These are phyloP conservation scores for Cichlasoma orientale DNA, from an alignment of 2,797 vertebrate species.

Conservation along the genomic window DNA sequence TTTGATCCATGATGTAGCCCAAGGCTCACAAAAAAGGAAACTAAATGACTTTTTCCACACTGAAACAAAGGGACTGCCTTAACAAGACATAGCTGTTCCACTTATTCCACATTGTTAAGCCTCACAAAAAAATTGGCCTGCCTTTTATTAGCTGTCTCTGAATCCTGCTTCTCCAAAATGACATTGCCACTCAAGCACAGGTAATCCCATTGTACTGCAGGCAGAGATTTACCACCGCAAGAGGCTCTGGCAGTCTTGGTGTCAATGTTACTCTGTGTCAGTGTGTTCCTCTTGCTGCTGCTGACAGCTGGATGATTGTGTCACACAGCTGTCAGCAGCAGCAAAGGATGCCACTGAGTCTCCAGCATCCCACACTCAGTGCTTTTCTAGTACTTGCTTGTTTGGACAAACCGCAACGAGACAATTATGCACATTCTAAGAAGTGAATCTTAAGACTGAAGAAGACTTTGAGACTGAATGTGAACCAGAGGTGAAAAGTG, in stretches of 20 bases:
- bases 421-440: constrained; percentile 41
- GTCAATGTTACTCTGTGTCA: constrained; percentile 19
- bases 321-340: constrained; percentile 34
- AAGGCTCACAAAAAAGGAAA: constrained; percentile 39
- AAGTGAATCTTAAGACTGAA: constrained; percentile 22
- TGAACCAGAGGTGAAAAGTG: constrained; percentile 36
- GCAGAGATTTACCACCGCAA: constrained; percentile 49
- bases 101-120: constrained; percentile 52
- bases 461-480: constrained; percentile 3
- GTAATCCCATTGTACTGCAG: constrained; percentile 58
- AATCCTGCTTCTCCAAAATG: constrained; percentile 37
- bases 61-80: constrained; percentile 56
- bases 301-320: constrained; percentile 30
- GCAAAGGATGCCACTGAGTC: constrained; percentile 25
- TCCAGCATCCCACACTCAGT: constrained; percentile 19
- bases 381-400: constrained; percentile 27
- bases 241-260: constrained; percentile 29
- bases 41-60: constrained; percentile 62
- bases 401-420: constrained; percentile 23
- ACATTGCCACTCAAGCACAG: constrained; percentile 45
- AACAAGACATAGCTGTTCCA: constrained; percentile 61
- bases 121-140: constrained; percentile 36
- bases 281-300: background rate
- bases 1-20: constrained; percentile 59
- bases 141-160: constrained; percentile 42